These are phyloP conservation scores for Urocolius indicus DNA, from an alignment of 2,113 vertebrate genomes.

Conservation along the genomic window DNA sequence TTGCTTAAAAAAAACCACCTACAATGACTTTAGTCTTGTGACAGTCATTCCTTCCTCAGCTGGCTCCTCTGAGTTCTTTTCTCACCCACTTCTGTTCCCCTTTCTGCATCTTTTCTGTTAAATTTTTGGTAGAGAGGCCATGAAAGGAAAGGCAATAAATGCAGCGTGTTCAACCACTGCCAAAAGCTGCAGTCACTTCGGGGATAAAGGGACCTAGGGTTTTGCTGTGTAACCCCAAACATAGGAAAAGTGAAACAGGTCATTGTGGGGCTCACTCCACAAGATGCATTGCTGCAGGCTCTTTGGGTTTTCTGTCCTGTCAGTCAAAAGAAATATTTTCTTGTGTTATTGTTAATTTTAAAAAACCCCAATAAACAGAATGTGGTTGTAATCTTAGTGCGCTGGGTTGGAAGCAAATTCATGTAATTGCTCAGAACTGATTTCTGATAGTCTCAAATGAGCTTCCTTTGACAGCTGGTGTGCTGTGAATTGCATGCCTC, in stretches of 20 bases:
- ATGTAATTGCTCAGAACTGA: constrained; percentile 32
- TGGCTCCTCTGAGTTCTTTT: constrained; percentile 13
- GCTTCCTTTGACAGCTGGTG: constrained; percentile 50
- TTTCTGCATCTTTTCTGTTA: constrained; percentile 17
- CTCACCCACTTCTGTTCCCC: constrained; percentile 3
- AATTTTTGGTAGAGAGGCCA: constrained; percentile 1
- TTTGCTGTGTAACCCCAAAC: constrained; percentile 28
- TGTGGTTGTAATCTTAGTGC: background rate
- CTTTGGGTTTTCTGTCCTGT: background rate
- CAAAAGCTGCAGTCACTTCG: constrained; percentile 53
- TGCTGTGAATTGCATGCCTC: constrained; percentile 49
- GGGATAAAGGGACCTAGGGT: background rate
- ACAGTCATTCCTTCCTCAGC: constrained; percentile 37
- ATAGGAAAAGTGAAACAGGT: constrained; percentile 27
- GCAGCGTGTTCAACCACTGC: constrained; percentile 14
- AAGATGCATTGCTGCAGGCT: background rate
- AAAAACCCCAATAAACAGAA: background rate
- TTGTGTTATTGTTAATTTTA: background rate
- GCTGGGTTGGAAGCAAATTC: background rate
- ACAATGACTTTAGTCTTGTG: constrained; percentile 28
- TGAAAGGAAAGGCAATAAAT: constrained; percentile 28
- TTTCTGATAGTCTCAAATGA: constrained; percentile 51
- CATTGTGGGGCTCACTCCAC: constrained; percentile 20
- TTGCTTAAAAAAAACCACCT: background rate
- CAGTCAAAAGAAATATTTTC: background rate